Evolutionary conservation across 2,888 invertebrate species (phyloP), one percentile per base, ranked within the genome.

Genomic region (Alloplasta piceator): DNA sequence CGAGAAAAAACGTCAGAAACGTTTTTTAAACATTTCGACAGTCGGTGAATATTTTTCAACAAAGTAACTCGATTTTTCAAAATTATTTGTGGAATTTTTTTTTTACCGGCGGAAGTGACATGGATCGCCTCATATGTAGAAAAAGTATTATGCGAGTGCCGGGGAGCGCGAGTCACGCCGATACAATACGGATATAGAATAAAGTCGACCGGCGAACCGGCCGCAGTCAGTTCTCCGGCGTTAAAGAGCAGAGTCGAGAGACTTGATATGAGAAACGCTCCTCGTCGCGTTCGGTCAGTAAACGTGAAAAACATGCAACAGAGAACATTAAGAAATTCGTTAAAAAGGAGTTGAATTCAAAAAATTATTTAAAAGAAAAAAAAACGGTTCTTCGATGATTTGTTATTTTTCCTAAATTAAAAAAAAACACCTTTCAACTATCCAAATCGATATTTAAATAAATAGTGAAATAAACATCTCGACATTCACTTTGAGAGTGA

Each of bases 131-230:
- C n/a, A 41, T 36, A 58, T 58, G 39, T 66, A 58, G 58, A 74
- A 12, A 3, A n/a, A 46, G 56, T 80, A 73, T 73, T 61, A 80
- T 77, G 81, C 60, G 70, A 70, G 64, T 70, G 46, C 78, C 78
- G 78, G 78, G 78, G 78, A 50, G 78, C 60, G 76, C 58, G 74
- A 74, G 72, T 67, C 68, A 66, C 58, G 66, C 80, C 80, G 68
- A 83, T 80, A 80, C 78, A 74, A 82, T 83, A 85, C 84, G 87
- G 82, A 89, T 90, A 88, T 89, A 89, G 88, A 85, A 82, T 81
- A 79, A 76, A 80, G 80, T 82, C 84, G 83, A 84, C 84, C 86
- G 84, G 85, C 82, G 76, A 78, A 78, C 83, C 84, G 85, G 85
- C 26, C 86, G 84, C 85, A 86, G 86, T 86, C 63, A 73, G 80